phyloP scores from a whole-genome alignment of 2,888 invertebrate species.

The Habrosyne pyritoides region DNA sequence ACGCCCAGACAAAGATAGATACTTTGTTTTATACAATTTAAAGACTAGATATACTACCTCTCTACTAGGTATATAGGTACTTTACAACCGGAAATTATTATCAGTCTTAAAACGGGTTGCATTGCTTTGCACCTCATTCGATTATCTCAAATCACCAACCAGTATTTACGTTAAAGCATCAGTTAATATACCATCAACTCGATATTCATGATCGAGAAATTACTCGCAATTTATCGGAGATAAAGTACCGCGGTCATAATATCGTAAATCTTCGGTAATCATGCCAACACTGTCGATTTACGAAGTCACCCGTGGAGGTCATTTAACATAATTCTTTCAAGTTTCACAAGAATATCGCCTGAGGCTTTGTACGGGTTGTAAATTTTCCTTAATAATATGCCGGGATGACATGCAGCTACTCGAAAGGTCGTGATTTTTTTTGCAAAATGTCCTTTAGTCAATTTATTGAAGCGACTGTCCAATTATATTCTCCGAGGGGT shows the following conservation, averaged over 20 bases:
- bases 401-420: conserved; percentile 41
- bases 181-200: neutral
- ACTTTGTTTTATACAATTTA: too few relatives aligned
- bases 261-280: conserved; percentile 58
- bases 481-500: conserved; percentile 61
- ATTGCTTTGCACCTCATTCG: neutral
- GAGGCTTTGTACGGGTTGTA: conserved; percentile 28
- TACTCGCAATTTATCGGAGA: conserved; percentile 37
- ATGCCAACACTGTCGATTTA: conserved; percentile 55
- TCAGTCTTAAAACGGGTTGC: neutral
- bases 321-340: conserved; percentile 60
- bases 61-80: too few relatives aligned
- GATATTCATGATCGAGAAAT: conserved; percentile 5
- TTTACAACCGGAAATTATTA: neutral
- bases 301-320: conserved; percentile 46
- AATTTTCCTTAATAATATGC: conserved; percentile 56
- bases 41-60: too few relatives aligned
- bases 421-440: conserved; percentile 41
- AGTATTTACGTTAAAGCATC: neutral
- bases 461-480: conserved; percentile 71
- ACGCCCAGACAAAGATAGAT: too few relatives aligned
- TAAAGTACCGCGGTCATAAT: conserved; percentile 35
- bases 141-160: neutral
- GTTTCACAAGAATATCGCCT: conserved; percentile 40
- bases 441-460: conserved; percentile 36